Evolutionary conservation across 2,888 invertebrate species (phyloP), one percentile per base, ranked within the genome.

Genomic region (Schrankia costaestrigalis): DNA sequence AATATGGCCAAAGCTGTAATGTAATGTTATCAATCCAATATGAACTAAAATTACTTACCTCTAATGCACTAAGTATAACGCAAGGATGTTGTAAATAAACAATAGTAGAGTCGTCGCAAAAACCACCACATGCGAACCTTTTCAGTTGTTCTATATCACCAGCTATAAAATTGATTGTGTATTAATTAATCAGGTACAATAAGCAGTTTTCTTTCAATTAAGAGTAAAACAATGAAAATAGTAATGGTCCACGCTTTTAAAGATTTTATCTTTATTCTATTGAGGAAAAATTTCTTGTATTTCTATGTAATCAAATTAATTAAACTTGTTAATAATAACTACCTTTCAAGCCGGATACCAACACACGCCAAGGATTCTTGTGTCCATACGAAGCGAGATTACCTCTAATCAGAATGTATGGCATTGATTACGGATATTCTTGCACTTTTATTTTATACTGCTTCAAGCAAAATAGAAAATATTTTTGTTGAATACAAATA

Each of bases 351-450:
- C 95, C 95, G 65, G 95, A 94, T 61, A 95, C 95, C 73, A 94
- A 90, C 61, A 95, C 95, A 79, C 94, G 91, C 94, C 95, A 95
- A 78, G 95, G 95, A 89, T 94, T 93, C 87, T 92, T 93, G 87
- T 94, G 93, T 87, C 94, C 93, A 82, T 95, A 95, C 29, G 95
- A 94, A 79, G 94, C 94, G 73, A 95, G 90, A 89, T 95, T 95
- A 85, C 95, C 95, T 80, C 95, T 92, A 71, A 95, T 94, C 89
- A 95, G 90, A 90, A 95, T 94, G 92, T 95, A 95, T 89, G 95
- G 95, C 95, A 95, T 95, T 87, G 86, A 87, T 80, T 77, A 87
- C 85, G 71, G 81, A 70, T 78, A 59, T 30, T 35, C 47, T 53
- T 45, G 34, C 53, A 62, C 64, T 41, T 41, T 41, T 26, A 31